Base-by-base conservation (phyloP, 53 echinoderm and acorn worm species). In the Actinopyga echinites region DNA sequence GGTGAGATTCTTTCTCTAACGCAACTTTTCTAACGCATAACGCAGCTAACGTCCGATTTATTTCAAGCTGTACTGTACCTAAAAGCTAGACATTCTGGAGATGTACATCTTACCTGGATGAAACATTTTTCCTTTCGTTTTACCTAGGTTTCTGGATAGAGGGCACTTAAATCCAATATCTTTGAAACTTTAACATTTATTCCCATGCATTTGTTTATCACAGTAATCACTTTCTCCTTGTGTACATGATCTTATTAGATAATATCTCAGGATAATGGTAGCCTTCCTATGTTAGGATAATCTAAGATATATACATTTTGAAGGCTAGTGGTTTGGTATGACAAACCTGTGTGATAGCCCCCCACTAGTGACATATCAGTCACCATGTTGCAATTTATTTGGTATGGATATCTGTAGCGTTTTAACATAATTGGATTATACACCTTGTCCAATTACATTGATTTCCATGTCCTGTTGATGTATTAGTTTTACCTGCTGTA, bases 361-460 rank as follows among this genome's bases (percentile, higher is more conserved):
- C 9, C 34, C 67, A 36, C 19, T 68, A 35, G 34, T 38, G 38
- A 38, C 38, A 37, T 68, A 38, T 68, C 68, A 68, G 38, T 68
- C 38, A 68, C 37, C 38, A 40, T 35, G 15, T 68, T 34, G 35
- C 34, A 32, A 30, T 68, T 68, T 68, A 38, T 30, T 38, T 68
- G 20, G 9, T 20, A 68, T 17, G 35, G 68, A 68, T 38, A 68
- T 35, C 20, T 68, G 23, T 21, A 49, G 49, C 34, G 21, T 68
- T 17, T 68, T 36, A 68, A 34, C 22, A 34, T 68, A 68, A 68
- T 68, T 68, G 68, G 68, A 68, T 38, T 31, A 34, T 68, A 68
- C 68, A 68, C 68, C 68, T 68, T 68, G 68, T 38, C 68, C 68
- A 68, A 68, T 68, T 68, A 34, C 31, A 17, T 68, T 9, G 7